Base-by-base conservation (phyloP, 2,888 invertebrate species). In the Lepeophtheirus nordmannii region DNA sequence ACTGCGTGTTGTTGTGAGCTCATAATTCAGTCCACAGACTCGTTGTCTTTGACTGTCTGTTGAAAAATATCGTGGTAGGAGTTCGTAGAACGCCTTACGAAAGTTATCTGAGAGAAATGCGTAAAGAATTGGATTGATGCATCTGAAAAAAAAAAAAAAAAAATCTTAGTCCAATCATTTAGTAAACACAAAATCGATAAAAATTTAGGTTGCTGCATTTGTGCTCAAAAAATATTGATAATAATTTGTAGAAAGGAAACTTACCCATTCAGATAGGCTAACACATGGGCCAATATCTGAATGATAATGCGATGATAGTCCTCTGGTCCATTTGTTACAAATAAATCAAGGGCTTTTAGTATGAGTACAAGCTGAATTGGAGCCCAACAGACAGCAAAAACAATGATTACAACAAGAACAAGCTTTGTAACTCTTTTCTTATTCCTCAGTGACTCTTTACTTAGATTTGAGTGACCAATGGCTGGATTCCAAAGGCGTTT, bases 21-120 rank as follows among this genome's bases (percentile, higher is more conserved):
- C 53, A 17, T 46, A 46, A 8, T 46, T 46, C n/a, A 46, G 8
- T 46, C 53, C 53, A 17, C 53, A 8, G 2, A 8, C 53, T 46
- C 53, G 53, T n/a, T 8, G 2, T 46, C 53, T 46, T 17, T 46
- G 53, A 17, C 53, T 46, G 8, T 46, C 53, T 17, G 53, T 46
- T 5, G 53, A 46, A 8, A 46, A 46, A 46, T 46, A 46, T 46
- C 53, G 53, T 2, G 53, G 53, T 73, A 80, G 75, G 92, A 92
- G 23, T 90, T 91, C 74, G 89, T 85, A 71, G 8, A 46, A 46
- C n/a, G 53, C 53, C 53, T 46, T 46, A n/a, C 92, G 82, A 78
- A 94, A 93, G 78, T 91, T 91, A 73, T 93, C 92, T 1, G 91
- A 92, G 63, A 93, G 81, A 77, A 93, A 90, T 5, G 92, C 92